phyloP scores from a whole-genome alignment of 2,113 vertebrate genomes.

The Sardina pilchardus region DNA sequence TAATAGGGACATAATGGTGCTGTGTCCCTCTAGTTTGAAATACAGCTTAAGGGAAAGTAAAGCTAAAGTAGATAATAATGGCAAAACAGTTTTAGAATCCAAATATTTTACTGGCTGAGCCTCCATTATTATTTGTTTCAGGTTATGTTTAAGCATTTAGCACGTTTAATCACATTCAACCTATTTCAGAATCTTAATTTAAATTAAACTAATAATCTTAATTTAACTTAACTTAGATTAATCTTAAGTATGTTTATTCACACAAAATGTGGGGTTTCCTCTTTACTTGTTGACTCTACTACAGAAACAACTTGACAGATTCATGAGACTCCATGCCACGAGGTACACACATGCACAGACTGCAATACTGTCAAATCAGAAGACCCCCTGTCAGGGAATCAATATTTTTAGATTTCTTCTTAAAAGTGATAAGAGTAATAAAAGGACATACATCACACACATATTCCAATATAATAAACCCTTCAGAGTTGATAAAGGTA shows the following conservation, averaged over 20 bases:
- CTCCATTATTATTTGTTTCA: too few species aligned
- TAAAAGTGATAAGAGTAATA: neutral
- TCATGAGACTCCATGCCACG: neutral
- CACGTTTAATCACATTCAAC: neutral
- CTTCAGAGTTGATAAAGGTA: neutral
- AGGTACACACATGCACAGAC: neutral
- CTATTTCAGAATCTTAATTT: neutral
- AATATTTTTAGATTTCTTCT: neutral
- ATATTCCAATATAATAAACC: slow-evolving; percentile 19
- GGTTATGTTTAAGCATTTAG: neutral
- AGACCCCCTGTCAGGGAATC: neutral
- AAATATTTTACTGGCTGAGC: neutral
- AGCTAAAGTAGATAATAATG: neutral
- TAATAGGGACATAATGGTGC: neutral
- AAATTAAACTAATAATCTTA: neutral
- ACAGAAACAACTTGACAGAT: neutral
- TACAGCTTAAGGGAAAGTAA: neutral
- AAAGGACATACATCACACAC: neutral
- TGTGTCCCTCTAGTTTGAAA: neutral
- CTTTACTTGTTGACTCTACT: neutral
- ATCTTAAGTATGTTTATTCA: neutral
- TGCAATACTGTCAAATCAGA: neutral
- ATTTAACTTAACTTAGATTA: too few species aligned
- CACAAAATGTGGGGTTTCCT: neutral
- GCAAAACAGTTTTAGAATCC: neutral